A percentile compares a stretch with the other conserved stretches of the same genome.
Conservation (phyloP, 2,113 vertebrate species). For the Bos taurus region ARS-UCD2.0 NC_037346.1:57390501-57391000, state of each 20-base stretch:
- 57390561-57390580: not conserved
- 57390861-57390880: no score
- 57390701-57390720: accelerated
- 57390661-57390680: not conserved
- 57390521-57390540: not conserved
- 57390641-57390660: not conserved
- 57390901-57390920: not conserved
- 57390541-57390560: not conserved
- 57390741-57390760: not conserved
- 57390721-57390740: accelerated
- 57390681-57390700: not conserved
- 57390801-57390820: not conserved
- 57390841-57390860: accelerated
- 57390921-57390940: no score
- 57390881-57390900: accelerated
- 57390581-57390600: not conserved
- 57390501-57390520: not conserved
- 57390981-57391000: accelerated
- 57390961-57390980: not conserved
- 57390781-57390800: not conserved
- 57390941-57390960: not conserved
- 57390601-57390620: not conserved
- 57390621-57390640: no score
- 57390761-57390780: not conserved
- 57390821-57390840: accelerated